These are phyloP conservation scores for Diabrotica balteata DNA, from an alignment of 2,888 invertebrate species.

Conservation along the genomic window DNA sequence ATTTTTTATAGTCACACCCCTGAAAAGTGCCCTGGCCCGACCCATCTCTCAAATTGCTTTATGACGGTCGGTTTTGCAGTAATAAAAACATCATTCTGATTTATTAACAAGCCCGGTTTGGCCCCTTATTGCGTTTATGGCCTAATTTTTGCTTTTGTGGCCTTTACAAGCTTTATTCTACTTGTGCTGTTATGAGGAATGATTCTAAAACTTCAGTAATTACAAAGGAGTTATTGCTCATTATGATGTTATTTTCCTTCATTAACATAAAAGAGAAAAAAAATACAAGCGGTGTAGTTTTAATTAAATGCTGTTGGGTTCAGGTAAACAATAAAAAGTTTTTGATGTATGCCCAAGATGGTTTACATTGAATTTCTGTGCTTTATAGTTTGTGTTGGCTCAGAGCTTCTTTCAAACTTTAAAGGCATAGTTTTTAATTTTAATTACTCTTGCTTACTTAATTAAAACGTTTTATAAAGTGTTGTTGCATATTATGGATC, in stretches of 20 bases:
- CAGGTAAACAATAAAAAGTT: conserved; percentile 1
- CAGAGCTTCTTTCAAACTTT: too few relatives aligned
- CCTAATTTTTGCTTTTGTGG: conserved; percentile 42
- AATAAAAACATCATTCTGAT: conserved; percentile 53
- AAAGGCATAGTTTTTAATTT: too few relatives aligned
- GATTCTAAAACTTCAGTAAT: conserved; percentile 30
- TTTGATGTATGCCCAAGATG: neutral
- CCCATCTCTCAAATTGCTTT: conserved; percentile 41
- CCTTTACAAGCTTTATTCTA: conserved; percentile 32
- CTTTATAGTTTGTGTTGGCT: too few relatives aligned
- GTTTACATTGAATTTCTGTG: too few relatives aligned
- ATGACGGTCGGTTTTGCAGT: conserved; percentile 42
- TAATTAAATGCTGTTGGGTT: conserved; percentile 7
- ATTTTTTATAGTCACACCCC: conserved; percentile 33
- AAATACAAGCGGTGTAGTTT: conserved; percentile 9
- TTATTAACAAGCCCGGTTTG: conserved; percentile 45
- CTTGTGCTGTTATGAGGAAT: conserved; percentile 22
- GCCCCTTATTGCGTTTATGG: conserved; percentile 44
- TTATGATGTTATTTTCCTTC: conserved; percentile 22
- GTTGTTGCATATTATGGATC: too few relatives aligned
- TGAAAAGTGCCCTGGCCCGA: conserved; percentile 24
- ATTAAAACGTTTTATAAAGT: too few relatives aligned
- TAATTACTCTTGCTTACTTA: neutral
- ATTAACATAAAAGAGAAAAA: conserved; percentile 22
- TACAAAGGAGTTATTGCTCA: conserved; percentile 27